These are phyloP conservation scores for Lateolabrax maculatus DNA, from an alignment of 2,797 vertebrate genomes.

Conservation along the genomic window DNA sequence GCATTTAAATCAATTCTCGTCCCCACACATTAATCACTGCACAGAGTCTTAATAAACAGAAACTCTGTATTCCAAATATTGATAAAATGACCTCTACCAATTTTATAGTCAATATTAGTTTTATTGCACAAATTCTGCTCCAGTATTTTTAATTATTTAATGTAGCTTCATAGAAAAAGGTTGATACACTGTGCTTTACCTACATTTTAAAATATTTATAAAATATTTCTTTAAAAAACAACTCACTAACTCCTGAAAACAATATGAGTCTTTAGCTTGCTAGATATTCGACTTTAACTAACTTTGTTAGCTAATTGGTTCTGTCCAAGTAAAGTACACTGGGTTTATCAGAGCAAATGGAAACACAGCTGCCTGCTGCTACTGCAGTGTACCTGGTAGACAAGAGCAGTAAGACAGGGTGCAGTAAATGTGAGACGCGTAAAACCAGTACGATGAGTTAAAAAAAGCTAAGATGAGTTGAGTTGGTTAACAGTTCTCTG, in stretches of 20 bases:
- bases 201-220: not conserved
- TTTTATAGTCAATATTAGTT: not conserved
- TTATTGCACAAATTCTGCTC: not conserved
- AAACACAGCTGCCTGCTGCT: not conserved
- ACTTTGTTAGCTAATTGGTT: too few relatives aligned
- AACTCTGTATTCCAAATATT: not conserved
- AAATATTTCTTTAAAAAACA: not conserved
- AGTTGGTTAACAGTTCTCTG: not conserved
- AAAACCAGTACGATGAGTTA: not conserved
- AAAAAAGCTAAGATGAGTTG: too few relatives aligned
- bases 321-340: not conserved
- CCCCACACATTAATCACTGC: not conserved
- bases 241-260: too few relatives aligned
- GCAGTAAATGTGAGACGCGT: not conserved
- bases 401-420: not conserved
- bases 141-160: not conserved
- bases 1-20: not conserved
- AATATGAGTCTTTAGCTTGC: not conserved
- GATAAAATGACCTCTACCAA: not conserved
- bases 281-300: not conserved
- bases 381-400: not conserved
- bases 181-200: not conserved
- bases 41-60: not conserved
- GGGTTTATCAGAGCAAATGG: not conserved
- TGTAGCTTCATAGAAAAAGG: not conserved